Base-by-base conservation (phyloP, 2,113 vertebrate genomes). In the Tenebrosternarchus preto region DNA sequence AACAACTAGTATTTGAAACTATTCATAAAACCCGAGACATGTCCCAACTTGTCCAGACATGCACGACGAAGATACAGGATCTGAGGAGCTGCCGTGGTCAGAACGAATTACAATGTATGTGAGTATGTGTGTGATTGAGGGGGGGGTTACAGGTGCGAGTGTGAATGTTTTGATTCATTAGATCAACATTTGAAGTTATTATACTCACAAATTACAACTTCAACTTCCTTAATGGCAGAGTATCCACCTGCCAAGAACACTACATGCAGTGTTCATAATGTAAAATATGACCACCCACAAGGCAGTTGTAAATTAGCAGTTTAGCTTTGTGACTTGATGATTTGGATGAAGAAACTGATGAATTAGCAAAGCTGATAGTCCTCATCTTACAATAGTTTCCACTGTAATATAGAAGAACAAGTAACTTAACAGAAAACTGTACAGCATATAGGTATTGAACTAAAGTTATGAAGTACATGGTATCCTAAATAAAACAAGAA, bases 1-100 rank as follows among this genome's bases (percentile, higher is more conserved):
- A 61, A 43, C 67, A 66, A 56, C 60, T 24, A 77, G 27, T 16
- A 19, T 39, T 56, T 64, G 17, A 66, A 16, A 57, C 24, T 36
- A 33, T 36, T 74, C 36, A 80, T 36, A 46, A 63, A n/a, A n/a
- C n/a, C n/a, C n/a, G n/a, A 76, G 82, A 78, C 85, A 81, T 83
- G 85, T 76, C 76, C 55, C 15, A 33, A 80, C 85, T 82, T 84
- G 85, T 78, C 75, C 22, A 76, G 78, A 81, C 85, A 84, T 80
- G 83, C 19, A 55, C 20, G 22, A 25, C n/a, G 24, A 31, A 25
- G 22, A 27, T 31, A 80, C 53, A 27, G 39, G 27, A 4, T 66
- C 56, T 22, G 25, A 69, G 56, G 12, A 36, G n/a, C 67, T 33
- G 3, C 2, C 31, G 19, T 33, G 1, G 24, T 36, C 25, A 68